Evolutionary conservation across 1,140 invertebrate genomes (phyloP), one percentile per base, ranked within the genome.

Genomic region (Polypedilum pembai): DNA sequence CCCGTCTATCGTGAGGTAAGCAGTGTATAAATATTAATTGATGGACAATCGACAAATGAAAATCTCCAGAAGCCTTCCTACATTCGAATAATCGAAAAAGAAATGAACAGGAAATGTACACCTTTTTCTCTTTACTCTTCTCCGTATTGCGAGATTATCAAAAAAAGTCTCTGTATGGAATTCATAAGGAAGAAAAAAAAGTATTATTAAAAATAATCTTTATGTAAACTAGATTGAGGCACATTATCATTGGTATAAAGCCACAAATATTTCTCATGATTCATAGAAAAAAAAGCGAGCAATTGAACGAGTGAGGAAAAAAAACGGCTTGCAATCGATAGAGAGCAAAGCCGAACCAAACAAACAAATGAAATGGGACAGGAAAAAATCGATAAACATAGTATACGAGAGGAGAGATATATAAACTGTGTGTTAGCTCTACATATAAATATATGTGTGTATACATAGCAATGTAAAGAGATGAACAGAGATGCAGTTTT

Each of bases 1-100:
- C 89, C 91, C 79, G 88, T 94, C 79, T 98, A 98, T 85, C 87
- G 94, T 78, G 94, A 96, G 90, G 94, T 94, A 81, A 85, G 84
- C 79, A 76, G 18, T 8, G 10, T 12, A 40, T 20, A 45, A 15
- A n/a, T 18, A 24, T 15, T 10, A 74, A 76, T 74, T 56, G 74
- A 76, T 77, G 74, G 73, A 74, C 75, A 76, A 74, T 75, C 69
- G 24, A 33, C 41, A 74, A 21, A 41, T 20, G 20, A 21, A 41
- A 41, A 74, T 74, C 12, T 74, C 20, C 41, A 41, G 40, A 41
- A 41, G 18, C 45, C 20, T 21, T 74, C n/a, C 41, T 45, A 18
- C 20, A 18, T 74, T 33, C 24, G 5, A 33, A 33, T 33, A 33
- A 33, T 33, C 24, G 24, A 33, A 33, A 1, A 33, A 33, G 5